Conservation (phyloP, 2,888 invertebrate species). For the Sarcophaga variegata region DNA sequence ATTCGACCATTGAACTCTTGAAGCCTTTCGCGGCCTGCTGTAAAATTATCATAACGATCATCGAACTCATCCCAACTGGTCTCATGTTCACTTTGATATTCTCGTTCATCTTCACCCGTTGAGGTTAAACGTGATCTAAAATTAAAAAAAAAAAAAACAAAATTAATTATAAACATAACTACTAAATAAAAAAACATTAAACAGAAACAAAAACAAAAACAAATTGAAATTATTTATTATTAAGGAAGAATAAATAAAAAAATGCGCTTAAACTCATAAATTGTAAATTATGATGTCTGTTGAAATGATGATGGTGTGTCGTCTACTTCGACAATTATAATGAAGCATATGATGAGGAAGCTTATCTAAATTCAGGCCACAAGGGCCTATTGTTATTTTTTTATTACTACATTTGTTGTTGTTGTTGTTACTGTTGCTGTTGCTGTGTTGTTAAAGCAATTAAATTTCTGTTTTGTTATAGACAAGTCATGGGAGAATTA, state of each 20-base stretch:
- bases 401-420: not conserved
- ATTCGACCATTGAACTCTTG: constrained; percentile 82
- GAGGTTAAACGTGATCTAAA: constrained; percentile 81
- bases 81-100: constrained; percentile 81
- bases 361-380: constrained; percentile 56
- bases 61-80: constrained; percentile 82
- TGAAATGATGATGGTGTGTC: not conserved
- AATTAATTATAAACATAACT: constrained; percentile 45
- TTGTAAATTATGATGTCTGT: constrained; percentile 36
- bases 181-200: constrained; percentile 50
- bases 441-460: constrained; percentile 54
- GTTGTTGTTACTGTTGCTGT: constrained; percentile 10
- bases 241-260: constrained; percentile 48
- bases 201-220: constrained; percentile 16
- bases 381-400: constrained; percentile 44
- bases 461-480: constrained; percentile 68
- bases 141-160: constrained; percentile 38
- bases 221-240: constrained; percentile 59
- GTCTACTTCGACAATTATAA: constrained; percentile 16
- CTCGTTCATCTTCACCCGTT: constrained; percentile 81
- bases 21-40: constrained; percentile 81
- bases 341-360: constrained; percentile 48
- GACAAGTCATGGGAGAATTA: constrained; percentile 67
- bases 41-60: constrained; percentile 81
- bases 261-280: constrained; percentile 15